Evolutionary conservation across 2,113 vertebrate genomes (phyloP), one percentile per base, ranked within the genome.

Genomic region (Hippocampus mohnikei): DNA sequence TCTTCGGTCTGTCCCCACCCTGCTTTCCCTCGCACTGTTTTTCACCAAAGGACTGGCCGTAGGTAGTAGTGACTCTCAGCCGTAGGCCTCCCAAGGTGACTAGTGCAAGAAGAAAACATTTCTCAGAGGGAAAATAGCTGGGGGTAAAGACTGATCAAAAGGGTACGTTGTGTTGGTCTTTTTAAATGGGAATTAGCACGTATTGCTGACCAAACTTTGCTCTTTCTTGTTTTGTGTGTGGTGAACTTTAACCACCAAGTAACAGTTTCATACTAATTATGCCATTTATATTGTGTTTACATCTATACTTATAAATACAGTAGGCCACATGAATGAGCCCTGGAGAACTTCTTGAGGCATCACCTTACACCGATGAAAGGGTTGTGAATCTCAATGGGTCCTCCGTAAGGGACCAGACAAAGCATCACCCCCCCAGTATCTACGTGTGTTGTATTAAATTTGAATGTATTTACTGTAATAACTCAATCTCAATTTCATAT

Each of bases 1-100:
- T 85, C 88, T 80, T 69, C 65, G 77, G 77, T 62, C 78, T 74
- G 83, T 74, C 88, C 90, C 90, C 88, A 82, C 89, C 89, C 87
- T 74, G 60, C 85, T 87, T 85, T 80, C 73, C 72, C 70, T 81
- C 69, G 2, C 75, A 71, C 81, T 86, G 74, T 83, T 90, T 86
- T 87, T 82, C 80, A 77, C 52, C 80, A 75, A 61, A n/a, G 23
- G 83, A 81, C 80, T 83, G 72, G 79, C 75, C 84, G 84, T 83
- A 86, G 84, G 78, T 78, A 72, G 81, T 85, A 84, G 86, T 85
- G 77, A 37, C 73, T 60, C n/a, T 67, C 1, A 20, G 63, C 68
- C 69, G 53, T 62, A 76, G 77, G 11, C 73, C 79, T 72, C 73
- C 62, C 46, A 59, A 59, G 74, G 23, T 63, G 66, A 67, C 29